phyloP scores from a whole-genome alignment of 1,140 invertebrate genomes.

The Pseudoatta argentina region DNA sequence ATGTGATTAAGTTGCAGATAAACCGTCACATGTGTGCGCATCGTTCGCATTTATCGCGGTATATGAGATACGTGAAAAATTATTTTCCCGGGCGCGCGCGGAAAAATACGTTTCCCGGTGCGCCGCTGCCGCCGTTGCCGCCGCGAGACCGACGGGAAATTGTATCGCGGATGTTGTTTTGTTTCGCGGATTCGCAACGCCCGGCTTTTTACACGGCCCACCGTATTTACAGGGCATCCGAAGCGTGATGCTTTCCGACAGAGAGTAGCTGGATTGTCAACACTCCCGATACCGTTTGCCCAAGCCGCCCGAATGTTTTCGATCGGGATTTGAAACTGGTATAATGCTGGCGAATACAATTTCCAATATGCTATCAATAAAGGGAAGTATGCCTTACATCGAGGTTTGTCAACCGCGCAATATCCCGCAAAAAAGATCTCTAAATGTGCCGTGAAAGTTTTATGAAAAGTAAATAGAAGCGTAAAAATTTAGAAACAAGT shows the following conservation, averaged over 20 bases:
- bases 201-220: conserved; percentile 53
- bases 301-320: conserved; percentile 46
- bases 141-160: conserved; percentile 42
- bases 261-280: conserved; percentile 49
- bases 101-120: conserved; percentile 50
- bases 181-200: conserved; percentile 53
- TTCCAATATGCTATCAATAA: not conserved
- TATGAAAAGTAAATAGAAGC: no score
- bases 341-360: conserved; percentile 45
- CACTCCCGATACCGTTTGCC: conserved; percentile 32
- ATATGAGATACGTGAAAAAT: conserved; percentile 45
- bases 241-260: conserved; percentile 11
- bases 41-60: conserved; percentile 40
- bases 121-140: not conserved
- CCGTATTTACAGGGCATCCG: conserved; percentile 47
- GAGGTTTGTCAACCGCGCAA: no score
- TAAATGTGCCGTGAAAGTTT: no score
- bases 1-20: conserved; percentile 56
- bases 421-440: no score
- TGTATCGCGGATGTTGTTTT: conserved; percentile 55
- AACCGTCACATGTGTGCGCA: not conserved
- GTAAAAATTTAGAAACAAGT: no score
- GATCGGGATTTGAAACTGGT: conserved; percentile 38
- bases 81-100: conserved; percentile 39
- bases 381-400: not conserved